Percentiles rank a stretch among this genome's conserved stretches.
Evolutionary conservation across 2,888 invertebrate species (phyloP).

Genomic region (Sminthurides aquaticus): DNA sequence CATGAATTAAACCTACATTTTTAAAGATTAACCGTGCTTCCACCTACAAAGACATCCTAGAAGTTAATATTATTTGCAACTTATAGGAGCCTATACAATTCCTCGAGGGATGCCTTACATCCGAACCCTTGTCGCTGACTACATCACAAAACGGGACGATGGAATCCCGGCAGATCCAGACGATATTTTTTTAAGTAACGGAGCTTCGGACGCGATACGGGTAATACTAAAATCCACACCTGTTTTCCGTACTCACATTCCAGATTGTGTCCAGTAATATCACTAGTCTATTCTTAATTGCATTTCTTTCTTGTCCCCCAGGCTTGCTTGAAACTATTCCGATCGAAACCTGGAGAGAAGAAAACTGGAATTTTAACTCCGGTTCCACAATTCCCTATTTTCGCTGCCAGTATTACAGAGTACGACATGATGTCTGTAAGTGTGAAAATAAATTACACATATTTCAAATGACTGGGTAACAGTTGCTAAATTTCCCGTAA

Average conservation of each 20-base stretch:
- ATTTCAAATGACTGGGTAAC: neutral
- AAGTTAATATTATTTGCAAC: neutral
- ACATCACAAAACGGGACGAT: conserved; percentile 76
- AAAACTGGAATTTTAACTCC: conserved; percentile 86
- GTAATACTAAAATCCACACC: too few species aligned
- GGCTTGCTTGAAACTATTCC: conserved; percentile 66
- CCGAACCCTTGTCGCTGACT: conserved; percentile 78
- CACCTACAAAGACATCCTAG: neutral
- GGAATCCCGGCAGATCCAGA: conserved; percentile 62
- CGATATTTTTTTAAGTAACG: conserved; percentile 75
- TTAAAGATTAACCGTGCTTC: too few species aligned
- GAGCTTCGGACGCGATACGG: conserved; percentile 90
- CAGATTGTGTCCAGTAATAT: too few species aligned
- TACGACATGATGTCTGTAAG: conserved; percentile 62
- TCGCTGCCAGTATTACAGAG: conserved; percentile 90
- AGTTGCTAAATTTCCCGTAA: neutral
- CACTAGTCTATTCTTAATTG: too few species aligned
- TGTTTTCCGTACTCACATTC: too few species aligned
- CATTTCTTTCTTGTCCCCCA: conserved; percentile 44
- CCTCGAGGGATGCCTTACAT: conserved; percentile 84
- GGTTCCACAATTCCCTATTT: conserved; percentile 96
- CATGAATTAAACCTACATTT: too few species aligned
- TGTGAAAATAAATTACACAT: too few species aligned
- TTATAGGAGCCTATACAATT: conserved; percentile 76
- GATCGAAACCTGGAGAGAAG: conserved; percentile 53